Evolutionary conservation across 2,113 vertebrate genomes (phyloP).

Genomic region (Eira barbara): DNA sequence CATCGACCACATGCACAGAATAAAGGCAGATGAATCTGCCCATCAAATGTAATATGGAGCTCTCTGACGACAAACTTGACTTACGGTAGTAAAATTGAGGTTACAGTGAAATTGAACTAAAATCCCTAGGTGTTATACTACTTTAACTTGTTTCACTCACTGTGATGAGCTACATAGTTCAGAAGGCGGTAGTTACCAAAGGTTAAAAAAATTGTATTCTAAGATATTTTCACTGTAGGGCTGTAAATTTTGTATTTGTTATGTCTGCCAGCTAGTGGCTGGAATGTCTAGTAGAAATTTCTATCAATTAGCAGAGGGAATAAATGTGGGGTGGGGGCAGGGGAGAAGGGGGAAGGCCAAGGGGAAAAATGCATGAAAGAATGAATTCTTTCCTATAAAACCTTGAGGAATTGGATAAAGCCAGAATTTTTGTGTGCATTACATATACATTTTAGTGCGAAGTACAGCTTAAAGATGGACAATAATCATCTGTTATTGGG

Average conservation of each 20-base stretch:
- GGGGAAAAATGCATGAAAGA: constrained; percentile 9
- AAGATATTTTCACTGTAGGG: background rate
- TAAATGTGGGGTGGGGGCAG: background rate
- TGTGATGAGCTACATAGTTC: background rate
- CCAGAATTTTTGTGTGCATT: constrained; percentile 49
- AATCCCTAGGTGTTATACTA: constrained; percentile 35
- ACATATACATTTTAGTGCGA: constrained; percentile 68
- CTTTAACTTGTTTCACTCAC: constrained; percentile 36
- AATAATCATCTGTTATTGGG: constrained; percentile 51
- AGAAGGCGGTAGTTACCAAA: background rate
- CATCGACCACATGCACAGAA: background rate
- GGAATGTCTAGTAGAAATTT: background rate
- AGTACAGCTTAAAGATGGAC: constrained; percentile 67
- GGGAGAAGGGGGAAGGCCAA: background rate
- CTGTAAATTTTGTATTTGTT: background rate
- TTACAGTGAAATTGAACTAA: constrained; percentile 48
- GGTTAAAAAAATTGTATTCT: background rate
- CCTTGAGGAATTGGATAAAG: constrained; percentile 35
- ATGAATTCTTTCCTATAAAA: constrained; percentile 38
- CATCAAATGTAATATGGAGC: constrained; percentile 19
- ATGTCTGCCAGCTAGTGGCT: constrained; percentile 6
- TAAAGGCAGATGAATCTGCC: constrained; percentile 58
- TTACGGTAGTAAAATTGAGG: constrained; percentile 60
- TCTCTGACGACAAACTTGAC: constrained; percentile 52
- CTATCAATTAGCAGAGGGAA: constrained; percentile 39